phyloP scores from a whole-genome alignment of 2,888 invertebrate genomes.

The Lepidonotus clava region DNA sequence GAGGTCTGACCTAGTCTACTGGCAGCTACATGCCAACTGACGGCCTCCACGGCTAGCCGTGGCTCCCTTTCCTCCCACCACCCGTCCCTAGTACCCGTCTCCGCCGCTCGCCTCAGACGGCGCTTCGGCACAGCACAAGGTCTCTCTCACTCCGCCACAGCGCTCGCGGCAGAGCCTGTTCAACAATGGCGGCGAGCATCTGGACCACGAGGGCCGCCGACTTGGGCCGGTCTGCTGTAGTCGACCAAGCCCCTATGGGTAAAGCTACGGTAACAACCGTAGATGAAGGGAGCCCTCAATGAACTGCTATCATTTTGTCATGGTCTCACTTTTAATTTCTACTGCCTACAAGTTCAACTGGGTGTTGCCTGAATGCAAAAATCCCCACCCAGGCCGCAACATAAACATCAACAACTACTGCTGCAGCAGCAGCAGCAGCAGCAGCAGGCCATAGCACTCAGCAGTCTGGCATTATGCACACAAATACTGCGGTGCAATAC shows the following conservation, averaged over 20 bases:
- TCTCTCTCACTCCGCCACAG: not conserved
- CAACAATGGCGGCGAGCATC: conserved; percentile 26
- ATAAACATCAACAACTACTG: too few relatives aligned
- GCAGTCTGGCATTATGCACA: conserved; percentile 19
- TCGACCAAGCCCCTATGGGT: too few relatives aligned
- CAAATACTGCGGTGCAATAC: conserved; percentile 9
- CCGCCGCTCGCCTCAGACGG: conserved; percentile 17
- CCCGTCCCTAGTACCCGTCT: not conserved
- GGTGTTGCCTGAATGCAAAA: too few relatives aligned
- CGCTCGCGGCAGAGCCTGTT: not conserved
- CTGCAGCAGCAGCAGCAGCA: too few relatives aligned
- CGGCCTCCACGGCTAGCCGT: not conserved
- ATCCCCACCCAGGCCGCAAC: too few relatives aligned
- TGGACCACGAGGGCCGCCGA: not conserved
- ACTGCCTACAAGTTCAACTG: too few relatives aligned
- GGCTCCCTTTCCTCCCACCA: too few relatives aligned
- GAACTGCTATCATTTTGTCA: too few relatives aligned
- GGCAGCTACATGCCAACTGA: conserved; percentile 23
- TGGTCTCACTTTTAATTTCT: too few relatives aligned
- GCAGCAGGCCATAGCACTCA: too few relatives aligned
- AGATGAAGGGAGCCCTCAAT: too few relatives aligned
- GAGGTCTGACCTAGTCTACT: not conserved
- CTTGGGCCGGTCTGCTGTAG: not conserved
- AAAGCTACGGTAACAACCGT: too few relatives aligned
- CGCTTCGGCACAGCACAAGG: not conserved